A percentile compares a stretch with the other conserved stretches of the same genome.
Conservation (phyloP, 30 jellyfish, hydroid and myxozoan genomes). For the Turritopsis rubra region DNA sequence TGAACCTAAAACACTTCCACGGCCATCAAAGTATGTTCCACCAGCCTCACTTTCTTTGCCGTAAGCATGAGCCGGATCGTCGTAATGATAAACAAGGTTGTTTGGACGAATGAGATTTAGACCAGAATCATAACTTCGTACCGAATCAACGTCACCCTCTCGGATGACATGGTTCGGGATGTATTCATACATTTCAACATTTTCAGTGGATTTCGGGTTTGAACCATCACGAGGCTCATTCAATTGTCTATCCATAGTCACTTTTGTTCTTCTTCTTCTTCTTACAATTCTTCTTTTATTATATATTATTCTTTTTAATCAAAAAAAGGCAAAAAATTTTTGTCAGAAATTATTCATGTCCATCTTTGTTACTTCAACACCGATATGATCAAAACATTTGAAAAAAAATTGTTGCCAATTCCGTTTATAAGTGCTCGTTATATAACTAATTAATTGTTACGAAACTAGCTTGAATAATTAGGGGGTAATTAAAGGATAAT, state of each 20-base stretch:
- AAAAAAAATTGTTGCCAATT: neutral
- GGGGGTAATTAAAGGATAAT: neutral
- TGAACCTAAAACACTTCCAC: slow-evolving; percentile 7
- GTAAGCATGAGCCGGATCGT: slow-evolving; percentile 3
- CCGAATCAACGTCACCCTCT: neutral
- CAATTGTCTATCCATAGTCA: neutral
- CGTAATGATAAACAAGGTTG: slow-evolving; percentile 5
- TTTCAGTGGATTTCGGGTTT: neutral
- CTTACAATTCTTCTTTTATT: no score
- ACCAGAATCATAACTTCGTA: slow-evolving; percentile 13
- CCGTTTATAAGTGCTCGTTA: neutral
- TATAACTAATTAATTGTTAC: neutral
- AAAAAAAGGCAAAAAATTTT: neutral
- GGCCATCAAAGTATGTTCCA: slow-evolving; percentile 6
- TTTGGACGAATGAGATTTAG: neutral
- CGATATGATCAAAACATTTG: neutral
- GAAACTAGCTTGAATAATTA: neutral
- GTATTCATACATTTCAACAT: slow-evolving; percentile 6
- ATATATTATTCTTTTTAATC: neutral
- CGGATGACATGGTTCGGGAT: neutral
- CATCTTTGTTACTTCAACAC: neutral
- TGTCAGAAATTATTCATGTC: neutral
- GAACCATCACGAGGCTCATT: neutral
- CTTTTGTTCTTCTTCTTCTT: neutral
- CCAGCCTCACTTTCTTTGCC: neutral